Base-by-base conservation (phyloP, 2,888 invertebrate genomes). In the Sesia bembeciformis region DNA sequence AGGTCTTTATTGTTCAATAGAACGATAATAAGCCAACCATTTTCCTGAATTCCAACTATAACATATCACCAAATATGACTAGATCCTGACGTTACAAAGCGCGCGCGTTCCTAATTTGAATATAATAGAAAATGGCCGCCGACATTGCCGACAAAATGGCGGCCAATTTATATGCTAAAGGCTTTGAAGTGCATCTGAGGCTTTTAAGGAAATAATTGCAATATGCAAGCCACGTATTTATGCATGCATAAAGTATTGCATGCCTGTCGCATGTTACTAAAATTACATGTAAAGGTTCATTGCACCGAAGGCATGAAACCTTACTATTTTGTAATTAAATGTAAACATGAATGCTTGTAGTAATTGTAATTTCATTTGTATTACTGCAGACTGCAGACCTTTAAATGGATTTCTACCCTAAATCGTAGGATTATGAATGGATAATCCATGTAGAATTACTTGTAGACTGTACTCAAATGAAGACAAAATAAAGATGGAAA, bases 41-140 rank as follows among this genome's bases (percentile, higher is more conserved):
- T 23, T 23, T n/a, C 46, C 43, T 46, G 5, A 23, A 46, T 46
- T 46, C 23, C 8, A 46, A 46, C 7, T 46, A 4, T 7, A 46
- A 46, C 40, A 46, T 53, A 41, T 56, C 43, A 53, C 60, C 53
- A 62, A 64, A 61, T 57, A 62, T 61, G 65, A 60, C 59, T 58
- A 38, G 42, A 51, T 52, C 7, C 4, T 42, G 40, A 40, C 40
- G 40, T n/a, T 6, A n/a, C 53, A 53, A 53, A 53, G 43, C 5
- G 49, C 46, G 43, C 42, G 57, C 65, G 61, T 66, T 73, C 75
- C 71, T 70, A 69, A 81, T 83, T 84, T 83, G 78, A 84, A 84
- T 83, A 81, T 78, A 84, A 83, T 84, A 81, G 75, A 77, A 77
- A 74, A 81, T 75, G 72, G 72, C 67, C 59, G 60, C 67, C 65